Conservation (phyloP, 2,888 invertebrate genomes). For the Antheraea yamamai region DNA sequence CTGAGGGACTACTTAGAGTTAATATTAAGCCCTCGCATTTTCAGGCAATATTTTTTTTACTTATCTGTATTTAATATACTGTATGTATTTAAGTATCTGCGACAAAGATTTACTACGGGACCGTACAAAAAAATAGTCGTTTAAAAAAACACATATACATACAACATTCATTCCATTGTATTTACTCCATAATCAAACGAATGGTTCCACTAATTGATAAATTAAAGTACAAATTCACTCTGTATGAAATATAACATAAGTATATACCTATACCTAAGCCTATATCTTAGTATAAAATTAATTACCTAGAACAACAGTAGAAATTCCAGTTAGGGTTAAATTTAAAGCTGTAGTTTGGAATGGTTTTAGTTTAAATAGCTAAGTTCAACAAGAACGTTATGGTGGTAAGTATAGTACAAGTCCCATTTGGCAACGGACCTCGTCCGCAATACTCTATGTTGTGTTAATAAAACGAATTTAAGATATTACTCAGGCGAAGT, state of each 20-base stretch:
- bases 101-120: too few species aligned
- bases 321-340: neutral
- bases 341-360: neutral
- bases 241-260: neutral
- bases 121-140: too few species aligned
- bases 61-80: too few species aligned
- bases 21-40: too few species aligned
- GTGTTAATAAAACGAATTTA: constrained; percentile 8
- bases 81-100: too few species aligned
- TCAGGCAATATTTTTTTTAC: too few species aligned
- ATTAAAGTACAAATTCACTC: neutral
- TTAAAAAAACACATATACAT: too few species aligned
- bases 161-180: neutral
- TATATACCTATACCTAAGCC: too few species aligned
- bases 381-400: constrained; percentile 7
- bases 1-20: too few species aligned
- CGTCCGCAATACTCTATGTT: constrained; percentile 1
- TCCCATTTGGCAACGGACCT: constrained; percentile 8
- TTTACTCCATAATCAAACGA: neutral
- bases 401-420: neutral
- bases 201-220: neutral
- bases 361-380: neutral
- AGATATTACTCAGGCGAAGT: neutral
- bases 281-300: neutral
- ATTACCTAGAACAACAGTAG: neutral